Base-by-base conservation (phyloP, 2,888 invertebrate species). In the Eledone cirrhosa region DNA sequence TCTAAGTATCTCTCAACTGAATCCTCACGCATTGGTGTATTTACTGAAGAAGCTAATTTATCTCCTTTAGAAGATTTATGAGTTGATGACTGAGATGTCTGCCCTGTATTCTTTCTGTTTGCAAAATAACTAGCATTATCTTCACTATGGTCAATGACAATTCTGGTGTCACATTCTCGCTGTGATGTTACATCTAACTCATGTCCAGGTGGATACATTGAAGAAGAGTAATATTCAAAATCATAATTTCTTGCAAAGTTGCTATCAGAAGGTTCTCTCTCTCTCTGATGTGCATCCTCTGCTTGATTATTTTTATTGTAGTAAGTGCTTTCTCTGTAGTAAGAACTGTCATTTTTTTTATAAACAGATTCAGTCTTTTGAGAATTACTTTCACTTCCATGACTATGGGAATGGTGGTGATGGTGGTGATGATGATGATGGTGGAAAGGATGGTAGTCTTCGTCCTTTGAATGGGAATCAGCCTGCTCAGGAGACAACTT, bases 21-120 rank as follows among this genome's bases (percentile, higher is more conserved):
- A 22, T 76, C 76, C 4, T 48, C 48, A 3, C 76, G 48, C 41
- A 72, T 72, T 3, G 72, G 41, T 41, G 72, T 41, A 72, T 31
- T 19, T 41, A 72, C 72, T 13, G 72, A 14, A 14, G 41, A 41
- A 24, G n/a, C 13, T 19, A 33, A 33, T 19, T 72, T n/a, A 24
- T 33, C 33, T 8, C 53, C 82, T n/a, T 24, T 82, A 82, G 24
- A 22, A 19, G n/a, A 24, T 74, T 27, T 47, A 24, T 63, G 53
- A 22, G 29, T 27, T 63, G 53, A 22, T 33, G 77, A 77, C 16
- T 33, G 31, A 4, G 33, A 41, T 22, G 76, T 48, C 48, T 29
- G 76, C 14, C 47, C 76, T 24, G 29, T 29, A 2, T 47, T 48
- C 53, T 47, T 31, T n/a, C 24, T 76, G 22, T 33, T 33, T 53